phyloP scores from a whole-genome alignment of 2,797 vertebrate genomes.

The Paedocypris micromegethes region DNA sequence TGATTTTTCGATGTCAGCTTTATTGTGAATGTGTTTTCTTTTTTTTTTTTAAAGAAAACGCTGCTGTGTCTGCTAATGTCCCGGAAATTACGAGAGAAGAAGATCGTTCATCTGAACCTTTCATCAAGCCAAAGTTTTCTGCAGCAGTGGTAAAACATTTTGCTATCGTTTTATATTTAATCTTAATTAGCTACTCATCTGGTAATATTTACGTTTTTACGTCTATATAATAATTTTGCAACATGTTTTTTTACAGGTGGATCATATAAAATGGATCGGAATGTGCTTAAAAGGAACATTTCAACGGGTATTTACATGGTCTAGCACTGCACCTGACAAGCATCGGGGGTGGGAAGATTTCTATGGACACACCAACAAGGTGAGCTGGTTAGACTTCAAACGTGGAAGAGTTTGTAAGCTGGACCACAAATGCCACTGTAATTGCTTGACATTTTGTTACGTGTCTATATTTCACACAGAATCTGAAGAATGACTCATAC shows the following conservation, averaged over 20 bases:
- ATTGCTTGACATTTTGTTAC: no score
- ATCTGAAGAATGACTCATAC: neutral
- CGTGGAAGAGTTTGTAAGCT: no score
- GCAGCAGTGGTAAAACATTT: neutral
- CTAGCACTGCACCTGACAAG: no score
- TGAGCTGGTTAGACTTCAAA: no score
- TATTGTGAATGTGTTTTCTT: no score
- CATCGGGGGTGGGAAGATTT: no score
- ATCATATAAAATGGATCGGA: neutral
- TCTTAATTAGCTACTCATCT: neutral
- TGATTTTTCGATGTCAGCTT: no score
- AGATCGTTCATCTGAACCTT: slow-evolving; percentile 8
- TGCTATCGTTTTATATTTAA: neutral
- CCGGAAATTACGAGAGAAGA: neutral
- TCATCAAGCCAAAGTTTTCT: neutral
- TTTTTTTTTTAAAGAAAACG: neutral
- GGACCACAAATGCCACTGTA: no score
- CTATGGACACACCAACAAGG: no score
- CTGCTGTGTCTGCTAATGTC: neutral
- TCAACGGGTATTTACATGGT: neutral
- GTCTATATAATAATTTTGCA: neutral
- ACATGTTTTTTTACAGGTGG: neutral
- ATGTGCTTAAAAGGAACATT: neutral
- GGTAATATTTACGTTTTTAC: neutral
- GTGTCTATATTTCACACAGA: neutral